Base-by-base conservation (phyloP, 2,888 invertebrate species). In the Caenorhabditis sinica region DNA sequence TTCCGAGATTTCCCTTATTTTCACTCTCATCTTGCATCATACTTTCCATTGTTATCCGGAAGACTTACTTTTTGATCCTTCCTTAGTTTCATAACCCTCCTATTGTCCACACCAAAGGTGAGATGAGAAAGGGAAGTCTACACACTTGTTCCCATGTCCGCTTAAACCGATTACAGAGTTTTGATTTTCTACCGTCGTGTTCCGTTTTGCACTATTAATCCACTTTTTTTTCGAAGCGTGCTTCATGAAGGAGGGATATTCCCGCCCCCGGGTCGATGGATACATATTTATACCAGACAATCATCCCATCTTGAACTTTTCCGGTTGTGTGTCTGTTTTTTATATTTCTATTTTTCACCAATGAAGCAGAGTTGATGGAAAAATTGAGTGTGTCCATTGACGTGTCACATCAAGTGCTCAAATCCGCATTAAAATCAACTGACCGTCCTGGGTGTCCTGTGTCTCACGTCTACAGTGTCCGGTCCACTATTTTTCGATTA, bases 351-450 rank as follows among this genome's bases (percentile, higher is more conserved):
- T 51, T 30, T 73, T 25, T 45, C n/a, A 77, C 53, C 68, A 51
- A 28, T 33, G 43, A 45, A 66, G 49, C 30, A 56, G 28, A 25
- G 25, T 53, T 56, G 71, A 53, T 71, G 65, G 23, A 61, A 63
- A 53, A 71, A 63, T 63, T 63, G 69, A 1, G 17, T 3, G 15
- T 65, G 49, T 40, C 56, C 15, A 66, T 36, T 80, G 66, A 80
- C 80, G 69, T 80, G 63, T 80, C 72, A 80, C 63, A 66, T 80
- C 65, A 72, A 80, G n/a, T 72, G 80, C 80, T 80, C 80, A 80
- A 80, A 80, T 80, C 80, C 72, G 72, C 80, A 80, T 80, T 66
- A 72, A 66, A 72, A 58, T 65, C 72, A 72, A 58, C 28, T 66
- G 80, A 71, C 72, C 58, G 79, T 45, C 33, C 30, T 58, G 58